phyloP scores from a whole-genome alignment of 2,888 invertebrate genomes.

The Drosophila meridiana region DNA sequence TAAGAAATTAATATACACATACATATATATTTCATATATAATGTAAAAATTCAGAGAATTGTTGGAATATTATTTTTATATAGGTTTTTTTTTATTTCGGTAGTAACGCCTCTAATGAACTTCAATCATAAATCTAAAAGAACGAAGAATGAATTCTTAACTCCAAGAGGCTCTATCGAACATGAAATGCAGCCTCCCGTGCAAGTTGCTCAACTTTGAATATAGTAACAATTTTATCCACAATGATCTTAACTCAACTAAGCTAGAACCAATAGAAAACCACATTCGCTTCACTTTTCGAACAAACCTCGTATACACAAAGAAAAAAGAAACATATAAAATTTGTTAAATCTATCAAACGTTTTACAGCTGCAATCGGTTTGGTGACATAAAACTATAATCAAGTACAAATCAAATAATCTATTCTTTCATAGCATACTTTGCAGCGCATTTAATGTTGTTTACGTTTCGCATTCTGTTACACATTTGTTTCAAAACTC shows the following conservation, averaged over 20 bases:
- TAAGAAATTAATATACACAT: too few species aligned
- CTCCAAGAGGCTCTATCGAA: too few species aligned
- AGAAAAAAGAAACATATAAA: not conserved
- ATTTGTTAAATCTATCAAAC: conserved; percentile 51
- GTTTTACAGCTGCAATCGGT: conserved; percentile 78
- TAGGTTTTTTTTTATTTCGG: too few species aligned
- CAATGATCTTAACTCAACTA: too few species aligned
- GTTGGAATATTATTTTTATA: not conserved
- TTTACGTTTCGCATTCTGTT: conserved; percentile 18
- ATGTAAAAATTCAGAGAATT: not conserved
- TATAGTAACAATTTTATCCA: too few species aligned
- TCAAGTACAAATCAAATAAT: conserved; percentile 6
- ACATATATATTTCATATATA: too few species aligned
- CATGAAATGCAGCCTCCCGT: too few species aligned
- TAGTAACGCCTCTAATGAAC: too few species aligned
- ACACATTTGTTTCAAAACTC: not conserved
- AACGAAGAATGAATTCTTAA: too few species aligned
- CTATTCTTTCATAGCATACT: conserved; percentile 37
- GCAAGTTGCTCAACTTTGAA: too few species aligned
- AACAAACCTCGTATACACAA: not conserved
- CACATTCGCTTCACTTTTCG: not conserved
- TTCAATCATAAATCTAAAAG: too few species aligned
- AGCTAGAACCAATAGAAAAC: too few species aligned
- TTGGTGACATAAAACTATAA: conserved; percentile 73
- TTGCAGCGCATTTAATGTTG: conserved; percentile 38